Evolutionary conservation across 2,113 vertebrate species (phyloP).

Genomic region (Argyrosomus japonicus): DNA sequence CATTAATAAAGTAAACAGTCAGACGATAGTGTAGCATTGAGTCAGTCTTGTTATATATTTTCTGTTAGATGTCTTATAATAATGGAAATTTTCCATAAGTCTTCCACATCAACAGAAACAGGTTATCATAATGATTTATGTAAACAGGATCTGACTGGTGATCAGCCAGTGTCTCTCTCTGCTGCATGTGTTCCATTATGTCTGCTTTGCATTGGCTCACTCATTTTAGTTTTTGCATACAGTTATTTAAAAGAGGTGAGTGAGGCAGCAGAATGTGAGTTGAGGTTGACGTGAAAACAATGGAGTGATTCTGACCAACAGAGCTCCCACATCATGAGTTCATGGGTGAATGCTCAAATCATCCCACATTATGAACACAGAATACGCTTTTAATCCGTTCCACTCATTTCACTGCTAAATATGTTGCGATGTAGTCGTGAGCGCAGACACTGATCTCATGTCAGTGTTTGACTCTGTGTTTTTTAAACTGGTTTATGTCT

Average conservation of each 20-base stretch:
- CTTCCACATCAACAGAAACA: background rate
- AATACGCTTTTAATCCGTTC: background rate
- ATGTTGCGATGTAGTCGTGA: background rate
- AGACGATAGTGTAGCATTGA: too few species aligned
- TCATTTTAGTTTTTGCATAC: background rate
- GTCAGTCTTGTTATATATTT: background rate
- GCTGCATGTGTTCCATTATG: background rate
- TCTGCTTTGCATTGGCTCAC: background rate
- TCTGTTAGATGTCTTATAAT: background rate
- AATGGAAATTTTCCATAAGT: background rate
- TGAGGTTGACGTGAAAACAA: background rate
- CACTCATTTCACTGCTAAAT: background rate
- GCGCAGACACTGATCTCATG: background rate
- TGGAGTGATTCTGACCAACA: background rate
- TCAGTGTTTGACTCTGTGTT: background rate
- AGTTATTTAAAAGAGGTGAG: background rate
- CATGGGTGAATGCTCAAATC: background rate
- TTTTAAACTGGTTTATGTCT: background rate
- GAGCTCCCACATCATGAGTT: too few species aligned
- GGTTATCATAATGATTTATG: background rate
- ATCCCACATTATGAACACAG: background rate
- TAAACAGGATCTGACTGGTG: background rate
- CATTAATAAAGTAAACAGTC: background rate
- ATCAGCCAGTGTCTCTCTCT: background rate
- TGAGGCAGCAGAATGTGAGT: background rate